These are phyloP conservation scores for Spinus olivaceus DNA, from an alignment of 2,797 vertebrate species.

Conservation along the genomic window DNA sequence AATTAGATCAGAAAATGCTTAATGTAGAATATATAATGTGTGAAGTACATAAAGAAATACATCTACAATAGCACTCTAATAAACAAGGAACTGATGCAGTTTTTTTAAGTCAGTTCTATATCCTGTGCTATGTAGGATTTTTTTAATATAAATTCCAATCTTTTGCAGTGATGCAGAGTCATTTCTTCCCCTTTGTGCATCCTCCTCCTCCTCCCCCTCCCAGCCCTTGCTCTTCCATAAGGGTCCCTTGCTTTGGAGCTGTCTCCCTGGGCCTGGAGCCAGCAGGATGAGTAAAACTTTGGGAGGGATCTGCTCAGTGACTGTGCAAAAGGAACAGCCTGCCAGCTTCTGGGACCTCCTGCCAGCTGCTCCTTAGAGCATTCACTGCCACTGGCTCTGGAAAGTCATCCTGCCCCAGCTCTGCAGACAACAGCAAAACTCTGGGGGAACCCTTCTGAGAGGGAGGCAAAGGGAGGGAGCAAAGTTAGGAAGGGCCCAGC, in stretches of 20 bases:
- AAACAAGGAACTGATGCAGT: not conserved
- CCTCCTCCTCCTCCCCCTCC: not conserved
- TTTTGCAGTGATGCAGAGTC: not conserved
- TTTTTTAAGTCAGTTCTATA: not conserved
- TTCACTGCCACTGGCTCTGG: not conserved
- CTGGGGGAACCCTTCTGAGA: not conserved
- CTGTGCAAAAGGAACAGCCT: not conserved
- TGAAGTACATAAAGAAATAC: not conserved
- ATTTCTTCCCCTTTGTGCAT: not conserved
- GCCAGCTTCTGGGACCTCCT: slow-evolving; percentile 21
- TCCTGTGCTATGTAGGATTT: not conserved
- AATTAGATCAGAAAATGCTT: not conserved
- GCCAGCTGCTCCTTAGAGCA: slow-evolving; percentile 20
- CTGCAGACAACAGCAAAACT: not conserved
- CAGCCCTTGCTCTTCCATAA: accelerated
- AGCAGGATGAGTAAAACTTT: slow-evolving; percentile 24
- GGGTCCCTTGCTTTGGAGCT: not conserved
- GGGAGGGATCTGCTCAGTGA: slow-evolving; percentile 18
- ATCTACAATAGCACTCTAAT: not conserved
- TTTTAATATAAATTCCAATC: not conserved
- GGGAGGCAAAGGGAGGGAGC: not conserved
- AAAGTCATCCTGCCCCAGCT: not conserved
- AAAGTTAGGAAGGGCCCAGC: not conserved
- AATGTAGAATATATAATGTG: not conserved
- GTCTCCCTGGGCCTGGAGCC: slow-evolving; percentile 17